phyloP scores from a whole-genome alignment of 2,888 invertebrate genomes.

The Lithodes maja region DNA sequence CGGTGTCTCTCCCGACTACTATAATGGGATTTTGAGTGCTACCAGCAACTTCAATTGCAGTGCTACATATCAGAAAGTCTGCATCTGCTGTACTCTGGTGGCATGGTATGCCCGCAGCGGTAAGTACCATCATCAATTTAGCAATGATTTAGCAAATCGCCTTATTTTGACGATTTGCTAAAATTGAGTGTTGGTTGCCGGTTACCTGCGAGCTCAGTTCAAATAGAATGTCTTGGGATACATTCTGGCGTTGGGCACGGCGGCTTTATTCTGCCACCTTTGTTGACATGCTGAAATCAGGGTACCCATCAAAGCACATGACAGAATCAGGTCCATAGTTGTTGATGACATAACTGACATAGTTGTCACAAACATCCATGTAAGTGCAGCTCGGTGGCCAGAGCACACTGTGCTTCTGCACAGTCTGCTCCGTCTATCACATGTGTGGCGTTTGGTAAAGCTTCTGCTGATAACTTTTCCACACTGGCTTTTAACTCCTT shows the following conservation, averaged over 20 bases:
- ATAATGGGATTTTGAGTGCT: not conserved
- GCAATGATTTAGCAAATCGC: too few relatives aligned
- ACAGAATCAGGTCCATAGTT: not conserved
- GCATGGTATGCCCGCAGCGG: not conserved
- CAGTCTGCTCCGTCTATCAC: not conserved
- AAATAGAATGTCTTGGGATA: not conserved
- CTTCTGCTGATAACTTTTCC: not conserved
- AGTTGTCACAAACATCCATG: conserved; percentile 2
- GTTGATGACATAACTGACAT: conserved; percentile 22
- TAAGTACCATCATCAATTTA: conserved; percentile 2
- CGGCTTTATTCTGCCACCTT: conserved; percentile 14
- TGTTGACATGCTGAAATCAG: conserved; percentile 1
- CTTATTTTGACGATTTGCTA: conserved; percentile 12
- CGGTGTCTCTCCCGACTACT: not conserved
- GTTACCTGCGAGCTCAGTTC: not conserved
- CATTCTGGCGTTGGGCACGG: not conserved
- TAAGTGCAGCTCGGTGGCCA: conserved; percentile 15
- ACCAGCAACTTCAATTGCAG: not conserved
- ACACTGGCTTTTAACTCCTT: conserved; percentile 6
- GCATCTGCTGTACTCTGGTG: conserved; percentile 17
- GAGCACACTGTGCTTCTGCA: too few relatives aligned
- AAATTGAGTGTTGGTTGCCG: not conserved
- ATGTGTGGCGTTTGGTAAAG: not conserved
- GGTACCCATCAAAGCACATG: conserved; percentile 13
- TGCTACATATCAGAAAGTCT: conserved; percentile 13